Evolutionary conservation across 2,888 invertebrate genomes (phyloP).

Genomic region (Drosophila dives): DNA sequence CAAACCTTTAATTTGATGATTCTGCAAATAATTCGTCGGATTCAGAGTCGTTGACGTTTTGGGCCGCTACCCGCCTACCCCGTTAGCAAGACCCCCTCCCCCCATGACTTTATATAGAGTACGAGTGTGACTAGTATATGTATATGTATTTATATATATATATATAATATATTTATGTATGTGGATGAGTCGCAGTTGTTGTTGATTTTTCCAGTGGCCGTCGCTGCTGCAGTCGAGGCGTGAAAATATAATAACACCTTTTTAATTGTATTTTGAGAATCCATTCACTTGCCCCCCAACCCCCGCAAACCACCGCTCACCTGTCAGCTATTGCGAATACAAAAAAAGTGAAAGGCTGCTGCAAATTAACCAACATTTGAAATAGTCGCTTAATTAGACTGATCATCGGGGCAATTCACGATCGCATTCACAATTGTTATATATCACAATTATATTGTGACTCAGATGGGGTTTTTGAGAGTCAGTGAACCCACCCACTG

Average conservation of each 20-base stretch:
- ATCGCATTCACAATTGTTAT: conserved; percentile 52
- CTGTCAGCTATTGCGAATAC: conserved; percentile 10
- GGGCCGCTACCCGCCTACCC: not conserved
- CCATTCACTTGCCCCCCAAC: not conserved
- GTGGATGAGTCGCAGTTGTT: conserved; percentile 35
- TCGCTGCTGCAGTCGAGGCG: conserved; percentile 70
- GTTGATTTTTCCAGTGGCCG: conserved; percentile 64
- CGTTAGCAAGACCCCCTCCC: conserved; percentile 1
- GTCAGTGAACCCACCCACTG: conserved; percentile 33
- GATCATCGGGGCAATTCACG: conserved; percentile 57
- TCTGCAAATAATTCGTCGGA: conserved; percentile 78
- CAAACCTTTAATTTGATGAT: conserved; percentile 82
- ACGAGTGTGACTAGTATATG: not conserved
- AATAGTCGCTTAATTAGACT: conserved; percentile 69
- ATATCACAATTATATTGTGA: conserved; percentile 60
- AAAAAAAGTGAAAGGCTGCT: conserved; percentile 61
- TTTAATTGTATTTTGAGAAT: conserved; percentile 69
- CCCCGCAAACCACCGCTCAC: too few species aligned
- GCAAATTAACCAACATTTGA: conserved; percentile 65
- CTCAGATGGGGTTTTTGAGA: conserved; percentile 26
- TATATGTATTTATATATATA: not conserved
- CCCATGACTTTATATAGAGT: conserved; percentile 4
- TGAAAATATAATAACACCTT: conserved; percentile 79
- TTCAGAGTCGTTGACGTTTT: conserved; percentile 76
- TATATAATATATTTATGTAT: not conserved